These are phyloP conservation scores for Ormyrus rosae DNA, from an alignment of 2,888 invertebrate genomes.

Conservation along the genomic window DNA sequence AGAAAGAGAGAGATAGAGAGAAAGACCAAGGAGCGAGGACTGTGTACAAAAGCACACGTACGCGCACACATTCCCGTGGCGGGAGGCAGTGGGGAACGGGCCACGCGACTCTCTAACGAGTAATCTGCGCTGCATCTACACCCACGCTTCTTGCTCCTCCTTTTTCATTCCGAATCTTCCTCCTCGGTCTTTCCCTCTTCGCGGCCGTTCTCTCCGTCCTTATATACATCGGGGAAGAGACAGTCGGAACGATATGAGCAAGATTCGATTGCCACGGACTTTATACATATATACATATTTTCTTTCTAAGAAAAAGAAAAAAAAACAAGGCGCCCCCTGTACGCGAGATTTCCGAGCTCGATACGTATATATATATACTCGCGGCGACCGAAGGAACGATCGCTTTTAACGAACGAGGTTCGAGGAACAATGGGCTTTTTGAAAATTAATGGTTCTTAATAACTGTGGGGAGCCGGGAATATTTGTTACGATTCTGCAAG, in stretches of 20 bases:
- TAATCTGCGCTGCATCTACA: constrained; percentile 45
- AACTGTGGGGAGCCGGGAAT: constrained; percentile 21
- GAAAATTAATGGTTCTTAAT: constrained; percentile 50
- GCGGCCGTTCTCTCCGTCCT: not conserved
- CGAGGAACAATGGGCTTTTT: constrained; percentile 43
- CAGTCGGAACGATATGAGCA: constrained; percentile 10
- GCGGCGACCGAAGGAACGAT: not conserved
- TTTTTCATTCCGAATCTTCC: not conserved
- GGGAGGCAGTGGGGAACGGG: constrained; percentile 8
- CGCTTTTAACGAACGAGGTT: constrained; percentile 25
- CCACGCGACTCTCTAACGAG: constrained; percentile 51
- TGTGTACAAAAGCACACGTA: not conserved
- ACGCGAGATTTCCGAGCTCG: constrained; percentile 27
- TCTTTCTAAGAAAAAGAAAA: constrained; percentile 12
- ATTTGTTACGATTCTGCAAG: constrained; percentile 19
- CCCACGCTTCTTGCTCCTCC: constrained; percentile 28
- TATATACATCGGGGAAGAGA: not conserved
- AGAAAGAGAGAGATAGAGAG: no score
- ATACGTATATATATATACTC: not conserved
- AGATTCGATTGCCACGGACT: constrained; percentile 22
- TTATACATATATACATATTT: constrained; percentile 15
- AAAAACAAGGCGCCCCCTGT: not conserved
- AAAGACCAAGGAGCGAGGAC: no score
- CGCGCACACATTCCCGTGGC: not conserved
- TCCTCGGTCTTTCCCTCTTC: not conserved